A percentile compares a stretch with the other conserved stretches of the same genome.
Conservation (phyloP, 1,140 invertebrate species). For the Gryllus bimaculatus region DNA sequence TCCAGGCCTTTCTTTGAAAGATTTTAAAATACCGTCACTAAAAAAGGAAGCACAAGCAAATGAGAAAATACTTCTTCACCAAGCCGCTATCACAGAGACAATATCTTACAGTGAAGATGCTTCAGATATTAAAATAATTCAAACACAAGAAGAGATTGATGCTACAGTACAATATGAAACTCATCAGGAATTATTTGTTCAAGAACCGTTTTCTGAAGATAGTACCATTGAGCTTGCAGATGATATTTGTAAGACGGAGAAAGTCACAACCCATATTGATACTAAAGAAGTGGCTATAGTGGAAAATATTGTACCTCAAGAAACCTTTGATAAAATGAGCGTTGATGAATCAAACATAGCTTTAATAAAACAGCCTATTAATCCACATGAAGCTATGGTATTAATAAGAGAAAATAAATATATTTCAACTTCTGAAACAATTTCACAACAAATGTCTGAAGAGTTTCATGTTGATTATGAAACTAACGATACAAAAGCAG, state of each 20-base stretch:
- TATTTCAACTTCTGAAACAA: conserved; percentile 22
- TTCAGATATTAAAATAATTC: not conserved
- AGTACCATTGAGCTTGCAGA: not conserved
- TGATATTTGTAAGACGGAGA: not conserved
- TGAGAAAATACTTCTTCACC: not conserved
- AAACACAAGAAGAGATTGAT: not conserved
- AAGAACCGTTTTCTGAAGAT: not conserved
- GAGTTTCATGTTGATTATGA: conserved; percentile 20
- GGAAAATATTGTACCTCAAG: not conserved
- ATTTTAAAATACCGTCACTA: conserved; percentile 15
- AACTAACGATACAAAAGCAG: conserved; percentile 18
- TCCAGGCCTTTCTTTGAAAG: conserved; percentile 15
- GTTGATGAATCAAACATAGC: no score
- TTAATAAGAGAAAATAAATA: conserved; percentile 19
- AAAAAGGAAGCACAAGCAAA: conserved; percentile 15
- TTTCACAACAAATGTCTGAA: conserved; percentile 22
- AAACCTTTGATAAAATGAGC: no score
- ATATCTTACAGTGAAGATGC: not conserved
- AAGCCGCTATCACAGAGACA: not conserved
- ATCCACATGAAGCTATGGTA: conserved; percentile 15
- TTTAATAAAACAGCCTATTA: no score
- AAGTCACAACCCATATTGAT: not conserved
- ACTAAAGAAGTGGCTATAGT: conserved; percentile 6
- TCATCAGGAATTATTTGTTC: conserved; percentile 9
- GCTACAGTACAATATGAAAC: conserved; percentile 12